These are phyloP conservation scores for Heteronetta atricapilla DNA, from an alignment of 2,113 vertebrate species.

Conservation along the genomic window DNA sequence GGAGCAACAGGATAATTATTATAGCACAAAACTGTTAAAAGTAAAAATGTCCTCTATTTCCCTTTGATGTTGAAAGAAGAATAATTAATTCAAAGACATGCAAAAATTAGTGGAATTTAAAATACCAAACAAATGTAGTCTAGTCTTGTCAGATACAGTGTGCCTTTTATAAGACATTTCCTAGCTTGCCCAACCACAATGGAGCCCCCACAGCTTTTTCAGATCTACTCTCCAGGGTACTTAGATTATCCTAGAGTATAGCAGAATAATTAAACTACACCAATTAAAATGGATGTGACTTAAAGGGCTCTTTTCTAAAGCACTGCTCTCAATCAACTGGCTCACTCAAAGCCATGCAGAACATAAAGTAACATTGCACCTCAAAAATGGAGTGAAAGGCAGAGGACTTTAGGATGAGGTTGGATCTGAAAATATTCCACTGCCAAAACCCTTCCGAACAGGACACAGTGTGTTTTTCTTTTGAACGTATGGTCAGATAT, in stretches of 20 bases:
- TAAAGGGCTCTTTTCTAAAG: constrained; percentile 15
- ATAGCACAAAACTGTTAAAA: constrained; percentile 3
- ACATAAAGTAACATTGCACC: background rate
- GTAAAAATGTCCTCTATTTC: constrained; percentile 15
- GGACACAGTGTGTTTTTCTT: background rate
- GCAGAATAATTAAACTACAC: constrained; percentile 42
- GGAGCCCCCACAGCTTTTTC: constrained; percentile 54
- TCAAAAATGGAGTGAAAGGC: background rate
- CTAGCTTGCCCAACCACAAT: constrained; percentile 29
- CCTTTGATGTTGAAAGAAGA: constrained; percentile 56
- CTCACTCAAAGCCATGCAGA: background rate
- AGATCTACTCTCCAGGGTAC: constrained; percentile 43
- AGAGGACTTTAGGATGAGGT: background rate
- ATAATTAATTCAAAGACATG: constrained; percentile 49
- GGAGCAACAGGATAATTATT: constrained; percentile 2
- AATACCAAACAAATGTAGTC: constrained; percentile 50
- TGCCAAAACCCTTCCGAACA: background rate
- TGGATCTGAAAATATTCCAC: background rate
- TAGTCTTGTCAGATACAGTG: constrained; percentile 33
- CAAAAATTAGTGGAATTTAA: constrained; percentile 69
- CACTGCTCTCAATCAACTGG: background rate
- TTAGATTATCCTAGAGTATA: constrained; percentile 24
- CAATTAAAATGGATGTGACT: constrained; percentile 37
- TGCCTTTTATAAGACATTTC: background rate
- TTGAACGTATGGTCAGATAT: background rate